phyloP scores from a whole-genome alignment of 2,888 invertebrate species.

The Sylvicola cinctus region DNA sequence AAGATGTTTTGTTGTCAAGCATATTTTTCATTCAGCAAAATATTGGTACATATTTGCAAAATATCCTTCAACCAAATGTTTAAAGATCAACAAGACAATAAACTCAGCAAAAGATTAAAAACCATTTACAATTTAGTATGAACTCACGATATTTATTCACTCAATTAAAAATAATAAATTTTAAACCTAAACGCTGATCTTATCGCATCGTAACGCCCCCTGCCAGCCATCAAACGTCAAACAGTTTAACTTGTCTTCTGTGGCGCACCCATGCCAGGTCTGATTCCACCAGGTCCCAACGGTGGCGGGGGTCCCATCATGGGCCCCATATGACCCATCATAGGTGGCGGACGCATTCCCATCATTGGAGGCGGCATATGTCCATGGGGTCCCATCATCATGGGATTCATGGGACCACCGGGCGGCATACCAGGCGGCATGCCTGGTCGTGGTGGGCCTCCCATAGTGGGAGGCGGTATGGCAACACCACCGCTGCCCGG shows the following conservation, averaged over 20 bases:
- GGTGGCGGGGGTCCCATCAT: slow-evolving; percentile 47
- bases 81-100: too few relatives aligned
- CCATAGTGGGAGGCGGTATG: slow-evolving; percentile 54
- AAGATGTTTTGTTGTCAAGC: too few relatives aligned
- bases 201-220: too few relatives aligned
- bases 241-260: slow-evolving; percentile 33
- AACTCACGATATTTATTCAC: too few relatives aligned
- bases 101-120: too few relatives aligned
- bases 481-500: slow-evolving; percentile 36
- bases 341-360: slow-evolving; percentile 58
- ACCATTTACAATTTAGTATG: too few relatives aligned
- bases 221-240: too few relatives aligned
- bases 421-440: slow-evolving; percentile 43
- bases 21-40: too few relatives aligned
- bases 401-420: slow-evolving; percentile 33
- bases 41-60: too few relatives aligned
- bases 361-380: slow-evolving; percentile 59
- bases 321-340: slow-evolving; percentile 58
- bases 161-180: too few relatives aligned
- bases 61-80: too few relatives aligned
- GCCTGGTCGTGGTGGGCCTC: slow-evolving; percentile 35
- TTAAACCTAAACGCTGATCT: too few relatives aligned
- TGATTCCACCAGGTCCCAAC: slow-evolving; percentile 41
- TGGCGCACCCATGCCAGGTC: slow-evolving; percentile 43
- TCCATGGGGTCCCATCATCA: slow-evolving; percentile 49